A percentile compares a stretch with the other conserved stretches of the same genome.
These are phyloP conservation scores for Ostrea edulis DNA, from an alignment of 1,140 invertebrate genomes.

Conservation along the genomic window DNA sequence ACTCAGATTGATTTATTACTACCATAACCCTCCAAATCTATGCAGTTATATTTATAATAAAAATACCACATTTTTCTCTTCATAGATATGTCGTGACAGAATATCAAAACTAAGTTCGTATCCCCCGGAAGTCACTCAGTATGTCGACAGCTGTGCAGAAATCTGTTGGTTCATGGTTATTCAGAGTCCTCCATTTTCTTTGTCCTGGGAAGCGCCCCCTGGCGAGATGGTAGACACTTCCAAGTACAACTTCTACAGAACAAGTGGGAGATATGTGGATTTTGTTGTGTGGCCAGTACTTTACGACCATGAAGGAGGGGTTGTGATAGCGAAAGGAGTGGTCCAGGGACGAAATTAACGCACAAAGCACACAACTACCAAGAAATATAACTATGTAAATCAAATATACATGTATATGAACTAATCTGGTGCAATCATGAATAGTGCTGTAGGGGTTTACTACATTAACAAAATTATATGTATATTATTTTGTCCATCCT, in stretches of 20 bases:
- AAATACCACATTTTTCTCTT: not conserved
- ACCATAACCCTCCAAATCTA: no score
- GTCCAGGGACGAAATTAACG: constrained; percentile 19
- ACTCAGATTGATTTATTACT: no score
- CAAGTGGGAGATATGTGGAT: constrained; percentile 23
- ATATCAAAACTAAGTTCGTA: not conserved
- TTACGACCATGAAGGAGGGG: not conserved
- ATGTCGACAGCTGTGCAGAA: not conserved
- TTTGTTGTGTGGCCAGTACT: constrained; percentile 36
- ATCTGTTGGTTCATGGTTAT: constrained; percentile 37
- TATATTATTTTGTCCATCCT: no score
- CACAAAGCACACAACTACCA: not conserved
- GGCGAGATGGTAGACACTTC: not conserved
- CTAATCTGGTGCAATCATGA: no score
- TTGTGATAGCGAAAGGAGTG: constrained; percentile 30
- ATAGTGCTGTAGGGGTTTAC: no score
- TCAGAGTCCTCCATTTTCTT: not conserved
- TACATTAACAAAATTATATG: no score
- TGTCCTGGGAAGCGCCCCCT: not conserved
- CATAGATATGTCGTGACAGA: constrained; percentile 1
- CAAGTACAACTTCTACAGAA: not conserved
- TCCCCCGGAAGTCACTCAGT: not conserved
- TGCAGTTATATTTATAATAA: not conserved
- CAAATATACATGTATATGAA: not conserved
- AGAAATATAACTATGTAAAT: not conserved